Evolutionary conservation across 2,797 vertebrate genomes (phyloP).

Genomic region (Xenopus petersii): DNA sequence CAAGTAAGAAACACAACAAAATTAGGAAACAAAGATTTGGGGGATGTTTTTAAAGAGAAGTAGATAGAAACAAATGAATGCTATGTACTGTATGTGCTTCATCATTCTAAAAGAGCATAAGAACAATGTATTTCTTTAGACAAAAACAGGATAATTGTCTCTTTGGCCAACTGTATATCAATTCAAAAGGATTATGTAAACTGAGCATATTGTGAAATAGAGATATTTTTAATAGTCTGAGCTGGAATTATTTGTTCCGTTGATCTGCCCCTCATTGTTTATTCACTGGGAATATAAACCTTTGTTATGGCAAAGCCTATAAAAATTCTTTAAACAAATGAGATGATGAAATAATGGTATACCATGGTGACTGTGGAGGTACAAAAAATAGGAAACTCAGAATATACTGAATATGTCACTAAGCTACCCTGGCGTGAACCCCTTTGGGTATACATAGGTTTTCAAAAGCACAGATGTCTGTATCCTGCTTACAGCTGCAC

Average conservation of each 20-base stretch:
- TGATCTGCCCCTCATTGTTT: no score
- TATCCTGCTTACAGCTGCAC: slow-evolving; percentile 9
- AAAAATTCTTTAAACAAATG: no score
- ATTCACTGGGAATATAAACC: no score
- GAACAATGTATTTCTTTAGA: not conserved
- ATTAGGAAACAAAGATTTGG: no score
- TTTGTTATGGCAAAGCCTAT: no score
- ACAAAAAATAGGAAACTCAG: not conserved
- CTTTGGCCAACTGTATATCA: no score
- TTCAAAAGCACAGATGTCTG: not conserved
- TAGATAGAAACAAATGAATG: no score
- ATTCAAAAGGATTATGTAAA: not conserved
- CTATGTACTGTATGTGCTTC: not conserved
- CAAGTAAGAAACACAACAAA: no score
- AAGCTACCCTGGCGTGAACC: not conserved
- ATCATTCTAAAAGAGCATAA: not conserved
- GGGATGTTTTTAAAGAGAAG: no score
- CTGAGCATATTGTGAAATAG: not conserved
- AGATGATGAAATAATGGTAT: no score
- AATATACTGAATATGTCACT: not conserved
- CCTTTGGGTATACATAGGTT: not conserved
- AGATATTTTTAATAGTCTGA: no score
- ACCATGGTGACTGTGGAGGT: not conserved
- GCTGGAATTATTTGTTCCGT: no score
- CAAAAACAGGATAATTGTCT: not conserved